A percentile compares a stretch with the other conserved stretches of the same genome.
Evolutionary conservation across 2,888 invertebrate genomes (phyloP).

Genomic region (Xanthia icteritia): DNA sequence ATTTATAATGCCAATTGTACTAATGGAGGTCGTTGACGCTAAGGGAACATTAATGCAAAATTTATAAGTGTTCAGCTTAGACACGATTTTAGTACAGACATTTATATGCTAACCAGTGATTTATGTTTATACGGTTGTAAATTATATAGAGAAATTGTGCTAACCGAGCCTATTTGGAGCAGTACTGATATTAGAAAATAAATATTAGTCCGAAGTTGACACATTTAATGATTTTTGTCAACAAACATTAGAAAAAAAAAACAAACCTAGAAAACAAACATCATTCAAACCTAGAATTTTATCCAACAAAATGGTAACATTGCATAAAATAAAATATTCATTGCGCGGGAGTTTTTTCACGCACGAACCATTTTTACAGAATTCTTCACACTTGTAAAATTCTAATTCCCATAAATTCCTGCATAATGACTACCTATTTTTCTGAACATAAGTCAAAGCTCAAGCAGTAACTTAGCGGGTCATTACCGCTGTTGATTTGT

Average conservation of each 20-base stretch:
- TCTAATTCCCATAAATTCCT: conserved; percentile 44
- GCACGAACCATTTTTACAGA: conserved; percentile 16
- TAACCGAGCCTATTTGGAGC: conserved; percentile 21
- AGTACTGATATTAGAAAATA: conserved; percentile 24
- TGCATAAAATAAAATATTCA: background rate
- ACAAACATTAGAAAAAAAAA: no score
- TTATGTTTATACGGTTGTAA: conserved; percentile 42
- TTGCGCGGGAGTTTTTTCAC: background rate
- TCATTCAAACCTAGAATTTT: background rate
- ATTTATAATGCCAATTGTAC: conserved; percentile 53
- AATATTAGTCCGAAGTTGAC: conserved; percentile 1
- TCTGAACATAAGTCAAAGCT: conserved; percentile 51
- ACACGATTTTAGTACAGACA: conserved; percentile 38
- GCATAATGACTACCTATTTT: conserved; percentile 40
- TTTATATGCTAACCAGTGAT: conserved; percentile 43
- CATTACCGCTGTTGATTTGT: conserved; percentile 66
- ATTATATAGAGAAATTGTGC: conserved; percentile 49
- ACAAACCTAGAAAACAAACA: no score
- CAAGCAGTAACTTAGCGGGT: conserved; percentile 58
- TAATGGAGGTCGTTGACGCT: conserved; percentile 59
- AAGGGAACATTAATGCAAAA: conserved; percentile 35
- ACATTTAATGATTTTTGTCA: conserved; percentile 1
- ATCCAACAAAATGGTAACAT: background rate
- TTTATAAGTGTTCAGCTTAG: conserved; percentile 39
- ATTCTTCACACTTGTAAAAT: conserved; percentile 34